Conservation (phyloP, 2,113 vertebrate species). For the Piprites chloris region DNA sequence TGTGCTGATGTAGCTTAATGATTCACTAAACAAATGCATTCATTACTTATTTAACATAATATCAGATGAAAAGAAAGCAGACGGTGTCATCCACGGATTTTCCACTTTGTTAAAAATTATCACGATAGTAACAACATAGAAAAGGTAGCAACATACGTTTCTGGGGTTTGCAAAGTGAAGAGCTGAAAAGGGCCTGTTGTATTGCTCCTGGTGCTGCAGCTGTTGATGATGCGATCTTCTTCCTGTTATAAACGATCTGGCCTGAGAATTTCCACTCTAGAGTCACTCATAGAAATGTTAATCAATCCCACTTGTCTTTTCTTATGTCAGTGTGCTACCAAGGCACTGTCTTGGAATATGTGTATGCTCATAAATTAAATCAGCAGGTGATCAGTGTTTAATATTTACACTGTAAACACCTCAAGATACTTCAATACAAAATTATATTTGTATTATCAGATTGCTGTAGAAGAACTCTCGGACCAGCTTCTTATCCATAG, state of each 20-base stretch:
- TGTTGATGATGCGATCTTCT: neutral
- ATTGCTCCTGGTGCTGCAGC: neutral
- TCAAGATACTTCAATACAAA: slow-evolving; percentile 57
- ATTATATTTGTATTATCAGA: slow-evolving; percentile 55
- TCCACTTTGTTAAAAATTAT: slow-evolving; percentile 7
- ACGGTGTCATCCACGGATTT: neutral
- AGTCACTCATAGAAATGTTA: slow-evolving; percentile 16
- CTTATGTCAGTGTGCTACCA: slow-evolving; percentile 17
- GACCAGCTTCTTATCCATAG: neutral
- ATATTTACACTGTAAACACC: slow-evolving; percentile 66
- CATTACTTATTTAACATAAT: slow-evolving; percentile 44
- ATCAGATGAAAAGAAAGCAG: slow-evolving; percentile 31
- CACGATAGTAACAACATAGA: neutral
- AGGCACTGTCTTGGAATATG: slow-evolving; percentile 47
- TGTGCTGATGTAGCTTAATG: slow-evolving; percentile 47
- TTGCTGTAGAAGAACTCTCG: slow-evolving; percentile 23
- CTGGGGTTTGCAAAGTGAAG: neutral
- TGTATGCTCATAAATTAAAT: slow-evolving; percentile 64
- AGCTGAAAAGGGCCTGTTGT: neutral
- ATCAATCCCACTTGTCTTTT: neutral
- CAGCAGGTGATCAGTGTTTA: slow-evolving; percentile 68
- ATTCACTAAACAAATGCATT: slow-evolving; percentile 61
- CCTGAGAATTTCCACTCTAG: neutral
- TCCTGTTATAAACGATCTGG: neutral
- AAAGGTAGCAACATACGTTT: neutral